Base-by-base conservation (phyloP, 2,797 vertebrate genomes). In the Mycteria americana region DNA sequence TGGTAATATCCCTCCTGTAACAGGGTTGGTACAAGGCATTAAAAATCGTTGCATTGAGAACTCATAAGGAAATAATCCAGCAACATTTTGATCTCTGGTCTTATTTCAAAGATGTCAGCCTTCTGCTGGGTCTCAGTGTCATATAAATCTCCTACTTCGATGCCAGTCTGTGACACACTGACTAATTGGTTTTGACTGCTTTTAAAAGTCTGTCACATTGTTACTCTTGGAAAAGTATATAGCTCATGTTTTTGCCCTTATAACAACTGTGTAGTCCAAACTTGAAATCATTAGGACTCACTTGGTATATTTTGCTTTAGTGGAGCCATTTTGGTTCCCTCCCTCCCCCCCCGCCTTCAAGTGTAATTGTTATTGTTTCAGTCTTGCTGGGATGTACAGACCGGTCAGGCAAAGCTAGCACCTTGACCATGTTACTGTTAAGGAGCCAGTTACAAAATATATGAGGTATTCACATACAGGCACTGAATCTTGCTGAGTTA, bases 271-370 rank as follows among this genome's bases (percentile, higher is more conserved):
- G 14, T 60, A 53, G 22, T 56, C 33, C 30, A 39, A 54, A 72
- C 18, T 7, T 57, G 18, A 79, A 73, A 69, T 89, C 25, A 6
- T 65, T 56, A 67, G 9, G 19, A 6, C 8, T 73, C 30, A 46
- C 16, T 60, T 43, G 19, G 3, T 64, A 23, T n/a, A 37, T 81
- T 75, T 88, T 68, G 10, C 5, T 53, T 68, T 51, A 50, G 10
- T 51, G 13, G 63, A 53, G 11, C 11, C 27, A 57, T 62, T 86
- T 56, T 60, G 3, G 4, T 33, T 76, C 8, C 8, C 21, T 77
- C 45, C 37, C 37, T 39, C 15, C 6, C 1, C 0, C 1, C 2
- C 30, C 0, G 3, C 21, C 11, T 57, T 57, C 31, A 43, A 23
- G 1, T n/a, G 6, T 18, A 65, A 18, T 24, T 60, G 9, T 22